phyloP scores from a whole-genome alignment of 2,113 vertebrate genomes.

The Picathartes gymnocephalus region DNA sequence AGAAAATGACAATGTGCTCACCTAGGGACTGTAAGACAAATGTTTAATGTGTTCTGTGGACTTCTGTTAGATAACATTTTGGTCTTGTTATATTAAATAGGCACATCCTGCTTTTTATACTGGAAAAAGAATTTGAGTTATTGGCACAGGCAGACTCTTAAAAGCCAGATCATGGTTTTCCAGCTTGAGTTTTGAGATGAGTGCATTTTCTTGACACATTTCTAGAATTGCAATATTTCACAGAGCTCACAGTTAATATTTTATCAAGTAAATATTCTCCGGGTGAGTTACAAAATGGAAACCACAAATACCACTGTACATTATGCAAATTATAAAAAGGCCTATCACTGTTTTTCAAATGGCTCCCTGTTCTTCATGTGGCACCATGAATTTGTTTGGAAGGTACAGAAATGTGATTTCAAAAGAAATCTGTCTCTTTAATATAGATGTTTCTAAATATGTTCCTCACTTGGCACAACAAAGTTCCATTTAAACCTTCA shows the following conservation, averaged over 20 bases:
- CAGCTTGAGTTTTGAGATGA: not conserved
- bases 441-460: not conserved
- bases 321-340: not conserved
- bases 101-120: not conserved
- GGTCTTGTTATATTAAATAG: not conserved
- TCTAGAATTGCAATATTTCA: not conserved
- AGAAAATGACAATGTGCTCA: conserved; percentile 13
- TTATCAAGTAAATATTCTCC: not conserved
- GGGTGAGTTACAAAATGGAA: not conserved
- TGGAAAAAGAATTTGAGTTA: not conserved
- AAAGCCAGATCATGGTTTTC: not conserved
- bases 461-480: not conserved
- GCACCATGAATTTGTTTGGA: not conserved
- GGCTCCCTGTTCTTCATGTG: not conserved
- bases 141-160: not conserved
- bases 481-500: not conserved
- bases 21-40: conserved; percentile 17
- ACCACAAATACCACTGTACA: not conserved
- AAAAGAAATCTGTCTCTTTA: not conserved
- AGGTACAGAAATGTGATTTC: not conserved
- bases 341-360: not conserved
- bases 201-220: not conserved
- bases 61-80: not conserved
- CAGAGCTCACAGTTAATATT: not conserved
- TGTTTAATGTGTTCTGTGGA: not conserved